Evolutionary conservation across 1,140 invertebrate species (phyloP), one percentile per base, ranked within the genome.

Genomic region (Procambarus clarkii): DNA sequence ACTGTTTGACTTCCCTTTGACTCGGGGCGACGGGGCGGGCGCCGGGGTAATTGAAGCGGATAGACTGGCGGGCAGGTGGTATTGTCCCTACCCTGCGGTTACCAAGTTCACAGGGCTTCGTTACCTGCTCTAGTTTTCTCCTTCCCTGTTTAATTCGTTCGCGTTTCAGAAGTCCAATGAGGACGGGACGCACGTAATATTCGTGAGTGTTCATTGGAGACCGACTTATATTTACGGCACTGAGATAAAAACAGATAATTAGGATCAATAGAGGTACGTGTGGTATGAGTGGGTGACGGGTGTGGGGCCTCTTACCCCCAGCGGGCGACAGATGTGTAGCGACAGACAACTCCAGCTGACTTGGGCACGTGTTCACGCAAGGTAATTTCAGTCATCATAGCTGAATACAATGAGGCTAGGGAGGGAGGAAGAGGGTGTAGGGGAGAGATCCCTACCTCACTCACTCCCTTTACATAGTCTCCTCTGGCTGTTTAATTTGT

Each of bases 331-430:
- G 87, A 81, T 88, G 87, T 69, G 78, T 46, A 82, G 79, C 87
- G 87, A 74, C 78, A 54, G 44, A 46, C n/a, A 7, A 71, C 34
- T 60, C n/a, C 79, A 88, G 87, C 87, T 88, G 87, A 82, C 87
- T 81, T 24, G 9, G 77, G 79, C 87, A 88, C 87, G 87, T 88
- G 87, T 34, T 88, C 60, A 48, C 18, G 15, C 48, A 15, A 24
- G 71, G 85, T 78, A 86, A 86, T 78, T 86, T 58, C 76, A 76
- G 85, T 86, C 85, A 86, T 86, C 85, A 86, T 86, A 86, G 60
- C 69, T 77, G 84, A 77, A 86, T 86, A 86, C 84, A 54, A 77
- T 86, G 45, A 76, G 71, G 69, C 45, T 15, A 46, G 46, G 44
- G 21, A 44, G 50, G 5, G 80, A 9, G 60, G 34, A 34, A 34